Conservation (phyloP, 2,888 invertebrate genomes). For the Conus canariensis region DNA sequence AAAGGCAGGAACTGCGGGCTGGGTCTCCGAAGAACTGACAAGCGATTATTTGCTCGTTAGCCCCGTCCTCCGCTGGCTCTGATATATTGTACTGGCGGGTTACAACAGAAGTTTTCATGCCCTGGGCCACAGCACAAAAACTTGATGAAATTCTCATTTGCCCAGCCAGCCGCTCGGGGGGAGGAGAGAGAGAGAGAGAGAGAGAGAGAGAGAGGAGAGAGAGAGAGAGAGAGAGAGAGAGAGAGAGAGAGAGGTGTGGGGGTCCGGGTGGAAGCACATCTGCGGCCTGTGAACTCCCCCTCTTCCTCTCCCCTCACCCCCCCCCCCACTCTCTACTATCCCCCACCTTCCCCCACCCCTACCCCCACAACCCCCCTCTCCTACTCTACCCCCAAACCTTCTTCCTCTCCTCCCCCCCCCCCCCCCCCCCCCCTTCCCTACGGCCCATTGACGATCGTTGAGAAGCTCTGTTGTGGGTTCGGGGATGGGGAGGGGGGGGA, state of each 20-base stretch:
- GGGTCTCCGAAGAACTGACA: background rate
- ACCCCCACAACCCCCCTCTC: background rate
- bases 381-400: background rate
- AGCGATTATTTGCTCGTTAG: constrained; percentile 45
- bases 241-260: background rate
- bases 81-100: constrained; percentile 39
- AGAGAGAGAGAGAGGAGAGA: no score
- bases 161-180: background rate
- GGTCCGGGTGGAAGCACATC: background rate
- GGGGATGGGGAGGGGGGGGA: background rate
- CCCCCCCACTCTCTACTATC: background rate
- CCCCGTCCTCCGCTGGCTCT: background rate
- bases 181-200: no score
- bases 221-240: no score
- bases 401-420: background rate
- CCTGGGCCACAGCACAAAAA: constrained; percentile 35
- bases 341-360: background rate
- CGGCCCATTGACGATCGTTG: no score
- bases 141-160: constrained; percentile 44
- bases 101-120: constrained; percentile 38
- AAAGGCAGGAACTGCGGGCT: background rate
- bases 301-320: background rate
- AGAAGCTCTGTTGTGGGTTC: no score
- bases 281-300: background rate
- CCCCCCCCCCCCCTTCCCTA: background rate